Evolutionary conservation across 2,888 invertebrate genomes (phyloP).

Genomic region (Margaritifera margaritifera): DNA sequence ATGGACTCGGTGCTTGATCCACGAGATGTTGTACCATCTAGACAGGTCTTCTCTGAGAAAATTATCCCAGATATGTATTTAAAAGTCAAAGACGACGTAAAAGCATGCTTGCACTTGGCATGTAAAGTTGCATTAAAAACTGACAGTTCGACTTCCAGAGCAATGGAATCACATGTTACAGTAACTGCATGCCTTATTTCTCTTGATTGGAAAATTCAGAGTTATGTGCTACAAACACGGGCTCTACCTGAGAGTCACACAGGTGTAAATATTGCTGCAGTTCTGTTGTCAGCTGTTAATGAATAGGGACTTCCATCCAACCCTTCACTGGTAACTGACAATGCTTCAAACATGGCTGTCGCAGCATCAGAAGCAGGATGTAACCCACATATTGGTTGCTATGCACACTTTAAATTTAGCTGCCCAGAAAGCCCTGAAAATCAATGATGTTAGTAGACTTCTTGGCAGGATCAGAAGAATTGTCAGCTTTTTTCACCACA

Average conservation of each 20-base stretch:
- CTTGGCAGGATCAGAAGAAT: slow-evolving; percentile 6
- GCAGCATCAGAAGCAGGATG: slow-evolving; percentile 3
- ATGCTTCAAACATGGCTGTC: slow-evolving; percentile 6
- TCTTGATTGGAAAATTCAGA: too few relatives aligned
- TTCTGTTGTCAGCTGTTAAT: neutral
- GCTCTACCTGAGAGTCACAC: slow-evolving; percentile 1
- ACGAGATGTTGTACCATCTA: too few relatives aligned
- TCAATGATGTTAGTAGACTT: neutral
- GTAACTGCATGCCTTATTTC: too few relatives aligned
- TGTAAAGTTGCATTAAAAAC: too few relatives aligned
- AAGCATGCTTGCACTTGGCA: too few relatives aligned
- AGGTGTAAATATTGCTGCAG: slow-evolving; percentile 2
- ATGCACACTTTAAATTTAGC: slow-evolving; percentile 14
- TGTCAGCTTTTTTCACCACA: slow-evolving; percentile 10
- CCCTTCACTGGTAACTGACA: slow-evolving; percentile 9
- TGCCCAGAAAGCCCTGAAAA: slow-evolving; percentile 9
- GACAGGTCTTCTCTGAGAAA: too few relatives aligned
- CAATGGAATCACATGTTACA: too few relatives aligned
- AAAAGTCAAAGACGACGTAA: too few relatives aligned
- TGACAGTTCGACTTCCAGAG: too few relatives aligned
- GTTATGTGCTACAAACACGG: too few relatives aligned
- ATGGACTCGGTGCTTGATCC: too few relatives aligned
- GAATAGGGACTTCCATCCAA: slow-evolving; percentile 1
- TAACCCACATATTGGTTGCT: slow-evolving; percentile 7
- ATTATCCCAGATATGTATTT: too few relatives aligned